phyloP scores from a whole-genome alignment of 2,888 invertebrate genomes.

The Sturmia bella region DNA sequence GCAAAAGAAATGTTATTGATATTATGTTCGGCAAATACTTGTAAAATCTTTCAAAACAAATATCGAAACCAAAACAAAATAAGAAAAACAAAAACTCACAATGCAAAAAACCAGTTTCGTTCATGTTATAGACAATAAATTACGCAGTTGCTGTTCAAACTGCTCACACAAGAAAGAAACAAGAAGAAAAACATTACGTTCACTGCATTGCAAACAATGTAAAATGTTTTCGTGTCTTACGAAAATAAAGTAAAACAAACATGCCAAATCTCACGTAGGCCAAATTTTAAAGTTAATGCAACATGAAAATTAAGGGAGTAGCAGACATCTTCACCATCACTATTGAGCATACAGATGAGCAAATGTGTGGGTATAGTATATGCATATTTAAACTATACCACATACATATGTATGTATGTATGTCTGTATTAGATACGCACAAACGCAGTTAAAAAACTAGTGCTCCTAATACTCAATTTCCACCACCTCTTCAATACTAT shows the following conservation, averaged over 20 bases:
- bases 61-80: conserved; percentile 60
- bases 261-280: conserved; percentile 63
- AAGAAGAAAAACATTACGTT: not conserved
- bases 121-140: conserved; percentile 11
- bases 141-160: not conserved
- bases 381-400: too few species aligned
- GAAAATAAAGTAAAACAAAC: conserved; percentile 31
- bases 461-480: too few species aligned
- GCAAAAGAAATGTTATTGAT: not conserved
- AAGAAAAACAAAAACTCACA: conserved; percentile 29
- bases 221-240: not conserved
- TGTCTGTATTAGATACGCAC: not conserved
- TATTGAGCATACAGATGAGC: conserved; percentile 7
- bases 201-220: conserved; percentile 16
- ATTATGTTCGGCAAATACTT: not conserved
- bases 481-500: too few species aligned
- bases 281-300: conserved; percentile 15
- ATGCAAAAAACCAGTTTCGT: conserved; percentile 37
- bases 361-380: too few species aligned
- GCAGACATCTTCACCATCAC: not conserved
- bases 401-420: not conserved
- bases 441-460: too few species aligned
- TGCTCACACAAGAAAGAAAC: not conserved
- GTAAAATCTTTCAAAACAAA: conserved; percentile 48
- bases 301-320: conserved; percentile 20